Conservation (phyloP, 2,113 vertebrate genomes). For the Pterocles orientalis region DNA sequence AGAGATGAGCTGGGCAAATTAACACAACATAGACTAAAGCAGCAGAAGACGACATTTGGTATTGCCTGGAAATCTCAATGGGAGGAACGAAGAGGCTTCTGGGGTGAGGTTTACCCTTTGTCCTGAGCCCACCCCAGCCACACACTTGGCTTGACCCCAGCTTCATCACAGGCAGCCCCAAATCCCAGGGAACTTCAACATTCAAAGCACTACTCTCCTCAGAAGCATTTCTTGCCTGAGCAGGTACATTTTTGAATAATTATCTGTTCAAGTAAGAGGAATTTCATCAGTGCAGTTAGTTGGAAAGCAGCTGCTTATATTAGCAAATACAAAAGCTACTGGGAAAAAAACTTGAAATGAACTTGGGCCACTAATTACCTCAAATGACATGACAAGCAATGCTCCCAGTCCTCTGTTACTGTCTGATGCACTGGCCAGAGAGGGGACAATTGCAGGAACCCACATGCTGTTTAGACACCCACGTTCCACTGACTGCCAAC, state of each 20-base stretch:
- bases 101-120: neutral
- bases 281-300: neutral
- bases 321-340: neutral
- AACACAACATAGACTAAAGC: neutral
- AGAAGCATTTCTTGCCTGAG: neutral
- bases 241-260: neutral
- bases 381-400: neutral
- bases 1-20: neutral
- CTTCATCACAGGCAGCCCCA: neutral
- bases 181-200: neutral
- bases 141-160: fast-evolving
- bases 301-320: neutral
- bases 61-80: neutral
- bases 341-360: neutral
- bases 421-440: neutral
- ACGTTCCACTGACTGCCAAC: neutral
- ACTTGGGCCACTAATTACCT: neutral
- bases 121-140: fast-evolving
- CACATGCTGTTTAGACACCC: neutral
- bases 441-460: neutral
- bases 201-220: neutral
- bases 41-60: neutral
- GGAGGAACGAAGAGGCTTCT: neutral
- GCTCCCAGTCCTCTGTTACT: neutral
- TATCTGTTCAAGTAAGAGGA: neutral